Base-by-base conservation (phyloP, 2,113 vertebrate species). In the Xiphias gladius region DNA sequence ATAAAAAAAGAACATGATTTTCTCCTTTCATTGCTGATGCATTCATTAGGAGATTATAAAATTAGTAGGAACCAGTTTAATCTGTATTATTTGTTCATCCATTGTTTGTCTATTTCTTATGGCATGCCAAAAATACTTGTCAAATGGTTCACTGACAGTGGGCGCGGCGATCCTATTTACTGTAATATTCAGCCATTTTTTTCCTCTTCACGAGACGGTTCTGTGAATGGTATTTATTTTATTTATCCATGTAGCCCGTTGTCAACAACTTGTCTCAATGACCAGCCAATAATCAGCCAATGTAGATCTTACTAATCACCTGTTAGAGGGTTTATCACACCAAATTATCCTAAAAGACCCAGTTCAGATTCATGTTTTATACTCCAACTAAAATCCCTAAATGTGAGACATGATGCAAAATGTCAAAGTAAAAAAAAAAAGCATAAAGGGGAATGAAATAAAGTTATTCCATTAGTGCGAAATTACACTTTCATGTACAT, bases 31-130 rank as follows among this genome's bases (percentile, higher is more conserved):
- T 65, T 46, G 55, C 8, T 52, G 24, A 54, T 19, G 7, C 19
- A 20, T 62, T 63, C 58, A 17, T 58, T 11, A 9, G 16, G 3
- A 62, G 43, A 71, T 79, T 39, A 30, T 5, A 4, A 12, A 7
- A 52, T 54, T 24, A 62, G 35, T 7, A 30, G 4, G 24, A 71
- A 64, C 1, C 13, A 59, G 35, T 70, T 55, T 46, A 55, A 71
- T 59, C 24, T 78, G 32, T 61, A 50, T 37, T 32, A 22, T 52
- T 54, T 67, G 28, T 20, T 83, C n/a, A 62, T 69, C 5, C 8
- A 55, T 43, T 69, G 7, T 30, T 66, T 14, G 16, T 28, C 26
- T 63, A 12, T 12, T 58, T 43, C 13, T 28, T 2, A 32, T 10
- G 1, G 14, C 0, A 24, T 67, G 14, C 5, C 0, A 0, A 30